Percentiles rank a stretch among this genome's conserved stretches.
Evolutionary conservation across 2,888 invertebrate genomes (phyloP).

Genomic region (Orchesella flavescens): DNA sequence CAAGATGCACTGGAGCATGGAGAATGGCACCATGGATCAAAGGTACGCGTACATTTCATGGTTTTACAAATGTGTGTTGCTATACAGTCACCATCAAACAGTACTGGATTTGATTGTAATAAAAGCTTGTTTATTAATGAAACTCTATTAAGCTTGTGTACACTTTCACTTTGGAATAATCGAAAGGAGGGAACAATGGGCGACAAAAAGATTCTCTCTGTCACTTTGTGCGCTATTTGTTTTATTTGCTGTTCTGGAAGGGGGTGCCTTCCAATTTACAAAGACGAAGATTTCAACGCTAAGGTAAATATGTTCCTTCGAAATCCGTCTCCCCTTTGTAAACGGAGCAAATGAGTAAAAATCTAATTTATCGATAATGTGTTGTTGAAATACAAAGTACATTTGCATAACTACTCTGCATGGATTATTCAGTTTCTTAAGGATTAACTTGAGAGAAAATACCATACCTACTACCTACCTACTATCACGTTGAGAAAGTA

Average conservation of each 20-base stretch:
- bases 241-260: too few relatives aligned
- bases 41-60: not conserved
- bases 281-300: too few relatives aligned
- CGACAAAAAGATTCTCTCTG: not conserved
- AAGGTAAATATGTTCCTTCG: too few relatives aligned
- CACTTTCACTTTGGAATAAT: too few relatives aligned
- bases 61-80: conserved; percentile 11
- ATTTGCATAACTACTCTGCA: conserved; percentile 10
- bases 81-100: conserved; percentile 38
- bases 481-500: too few relatives aligned
- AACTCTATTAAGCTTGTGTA: conserved; percentile 20
- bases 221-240: not conserved
- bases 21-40: conserved; percentile 2
- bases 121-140: conserved; percentile 51
- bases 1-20: conserved; percentile 4
- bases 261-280: too few relatives aligned
- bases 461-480: too few relatives aligned
- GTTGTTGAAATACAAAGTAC: not conserved
- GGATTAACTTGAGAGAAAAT: too few relatives aligned
- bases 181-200: too few relatives aligned
- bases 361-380: conserved; percentile 5
- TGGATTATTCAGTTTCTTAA: too few relatives aligned
- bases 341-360: not conserved
- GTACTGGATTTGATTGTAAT: conserved; percentile 56
- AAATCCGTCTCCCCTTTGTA: not conserved